Evolutionary conservation across 2,797 vertebrate species (phyloP), one percentile per base, ranked within the genome.

Genomic region (Holocentrus rufus): DNA sequence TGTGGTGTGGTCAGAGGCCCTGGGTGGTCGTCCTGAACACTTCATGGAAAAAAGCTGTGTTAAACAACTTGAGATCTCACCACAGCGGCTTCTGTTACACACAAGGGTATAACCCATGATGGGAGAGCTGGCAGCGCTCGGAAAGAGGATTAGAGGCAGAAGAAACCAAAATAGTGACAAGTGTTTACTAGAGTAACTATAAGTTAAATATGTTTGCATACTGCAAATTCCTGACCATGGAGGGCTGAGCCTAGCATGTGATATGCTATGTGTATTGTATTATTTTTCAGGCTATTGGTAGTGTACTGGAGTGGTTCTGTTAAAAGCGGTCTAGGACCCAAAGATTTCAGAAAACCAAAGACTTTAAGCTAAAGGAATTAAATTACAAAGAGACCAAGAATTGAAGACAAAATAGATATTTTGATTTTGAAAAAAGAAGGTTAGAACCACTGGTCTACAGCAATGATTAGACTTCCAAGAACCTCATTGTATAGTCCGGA

Each of bases 1-100:
- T 30, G 46, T 74, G 25, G 72, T 59, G 80, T 47, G 80, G 81
- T 86, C 50, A 47, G 71, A 83, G 74, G 75, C 76, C 69, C 47
- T 72, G 87, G 83, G 86, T 91, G 90, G 88, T 88, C 85, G 68
- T 69, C 50, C 58, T 71, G 68, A 76, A 65, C 3, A 15, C 65
- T 23, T 69, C 65, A 64, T 57, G 74, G 69, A 82, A 80, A 83
- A 77, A 50, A 67, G 60, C 49, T 42, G 47, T 56, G 54, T 68
- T 55, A 56, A 83, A 77, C 73, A 77, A 80, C 58, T 65, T 22
- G 71, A 64, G 71, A 54, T 66, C 71, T 78, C 18, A 79, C 72
- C 81, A 7, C 77, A 69, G 77, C 7, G 6, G 79, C 82, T 88
- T 71, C 75, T 77, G 69, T 79, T 85, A 70, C 82, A 82, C 64